Conservation (phyloP, 1,140 invertebrate genomes). For the Pseudoatta argentina region DNA sequence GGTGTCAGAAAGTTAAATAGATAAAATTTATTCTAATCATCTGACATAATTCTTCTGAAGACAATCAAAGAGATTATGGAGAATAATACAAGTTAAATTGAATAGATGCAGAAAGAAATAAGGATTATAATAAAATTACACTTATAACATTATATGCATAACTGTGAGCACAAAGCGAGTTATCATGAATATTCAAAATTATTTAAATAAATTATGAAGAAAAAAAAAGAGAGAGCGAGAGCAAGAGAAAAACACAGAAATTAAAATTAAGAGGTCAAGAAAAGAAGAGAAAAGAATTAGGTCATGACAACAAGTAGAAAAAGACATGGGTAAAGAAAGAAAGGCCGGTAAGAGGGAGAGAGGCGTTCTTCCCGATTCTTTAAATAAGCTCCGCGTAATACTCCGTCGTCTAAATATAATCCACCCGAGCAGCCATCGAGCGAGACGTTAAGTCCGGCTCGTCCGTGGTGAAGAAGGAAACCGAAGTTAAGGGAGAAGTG, state of each 20-base stretch:
- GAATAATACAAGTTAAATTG: background rate
- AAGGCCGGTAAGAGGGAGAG: constrained; percentile 17
- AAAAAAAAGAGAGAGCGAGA: background rate
- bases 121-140: background rate
- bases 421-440: constrained; percentile 52
- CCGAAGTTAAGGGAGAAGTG: constrained; percentile 51
- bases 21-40: background rate
- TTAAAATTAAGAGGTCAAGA: constrained; percentile 18
- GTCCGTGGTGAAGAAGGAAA: constrained; percentile 71
- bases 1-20: background rate
- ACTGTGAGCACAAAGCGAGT: background rate
- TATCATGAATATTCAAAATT: constrained; percentile 2
- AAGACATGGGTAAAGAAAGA: constrained; percentile 25
- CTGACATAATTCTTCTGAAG: background rate
- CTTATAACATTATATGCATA: background rate
- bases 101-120: background rate
- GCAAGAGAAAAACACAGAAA: background rate
- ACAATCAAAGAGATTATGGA: no score
- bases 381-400: constrained; percentile 85
- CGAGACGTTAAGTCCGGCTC: constrained; percentile 47
- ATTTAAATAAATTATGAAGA: constrained; percentile 18
- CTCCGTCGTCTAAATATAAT: constrained; percentile 83
- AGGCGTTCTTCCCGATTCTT: constrained; percentile 81
- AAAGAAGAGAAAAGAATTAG: constrained; percentile 23
- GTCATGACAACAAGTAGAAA: constrained; percentile 15